Conservation (phyloP, 2,797 vertebrate species). For the Thamnophis elegans region DNA sequence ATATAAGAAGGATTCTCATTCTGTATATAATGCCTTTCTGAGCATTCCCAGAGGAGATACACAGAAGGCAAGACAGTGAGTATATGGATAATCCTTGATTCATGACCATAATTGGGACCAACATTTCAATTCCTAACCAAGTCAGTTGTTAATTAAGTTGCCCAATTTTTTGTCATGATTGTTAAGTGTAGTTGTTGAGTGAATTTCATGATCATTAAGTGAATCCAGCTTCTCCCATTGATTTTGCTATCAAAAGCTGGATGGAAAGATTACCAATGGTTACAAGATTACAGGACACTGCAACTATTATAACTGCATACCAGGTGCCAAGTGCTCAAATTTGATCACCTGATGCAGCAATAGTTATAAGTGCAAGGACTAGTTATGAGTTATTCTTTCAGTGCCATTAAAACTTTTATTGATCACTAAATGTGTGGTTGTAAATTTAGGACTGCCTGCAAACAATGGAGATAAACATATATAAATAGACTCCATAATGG, state of each 20-base stretch:
- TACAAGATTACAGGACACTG: background rate
- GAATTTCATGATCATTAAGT: background rate
- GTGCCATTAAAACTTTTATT: background rate
- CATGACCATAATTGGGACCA: background rate
- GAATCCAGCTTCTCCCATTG: background rate
- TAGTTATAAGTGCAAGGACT: background rate
- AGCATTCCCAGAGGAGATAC: background rate
- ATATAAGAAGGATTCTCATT: background rate
- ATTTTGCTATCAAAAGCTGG: background rate
- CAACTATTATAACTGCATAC: background rate
- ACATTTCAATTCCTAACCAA: background rate
- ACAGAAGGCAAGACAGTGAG: background rate
- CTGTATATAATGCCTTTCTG: background rate
- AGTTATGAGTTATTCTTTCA: background rate
- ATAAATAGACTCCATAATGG: background rate
- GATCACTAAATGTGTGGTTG: background rate
- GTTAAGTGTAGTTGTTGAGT: background rate
- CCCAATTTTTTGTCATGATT: background rate
- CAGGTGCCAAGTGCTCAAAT: no score
- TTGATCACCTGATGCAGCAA: background rate
- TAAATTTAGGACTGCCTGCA: background rate
- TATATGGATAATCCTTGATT: background rate
- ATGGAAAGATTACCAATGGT: background rate
- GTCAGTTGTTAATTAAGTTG: background rate
- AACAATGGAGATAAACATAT: background rate